Conservation (phyloP, 2,797 vertebrate species). For the Ceyx erithaca region DNA sequence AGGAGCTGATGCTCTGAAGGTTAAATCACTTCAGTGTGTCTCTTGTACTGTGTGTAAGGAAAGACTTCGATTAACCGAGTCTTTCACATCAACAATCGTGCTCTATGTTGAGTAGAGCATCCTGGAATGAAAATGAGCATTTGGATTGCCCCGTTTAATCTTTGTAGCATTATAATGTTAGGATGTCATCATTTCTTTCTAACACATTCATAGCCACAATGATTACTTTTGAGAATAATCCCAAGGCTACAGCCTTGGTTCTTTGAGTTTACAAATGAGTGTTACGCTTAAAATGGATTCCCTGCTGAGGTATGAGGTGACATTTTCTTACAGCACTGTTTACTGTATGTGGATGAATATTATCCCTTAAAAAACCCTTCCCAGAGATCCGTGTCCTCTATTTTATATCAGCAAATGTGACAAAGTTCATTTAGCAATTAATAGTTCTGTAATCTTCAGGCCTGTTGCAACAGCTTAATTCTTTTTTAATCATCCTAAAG, state of each 20-base stretch:
- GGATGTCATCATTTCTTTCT: constrained; percentile 1
- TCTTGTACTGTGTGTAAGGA: constrained; percentile 46
- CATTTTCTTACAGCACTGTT: not conserved
- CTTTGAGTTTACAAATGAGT: not conserved
- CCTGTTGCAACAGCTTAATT: not conserved
- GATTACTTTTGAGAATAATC: constrained; percentile 15
- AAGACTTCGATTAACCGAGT: constrained; percentile 57
- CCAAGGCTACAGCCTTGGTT: not conserved
- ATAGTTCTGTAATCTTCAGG: not conserved
- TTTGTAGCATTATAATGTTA: constrained; percentile 15
- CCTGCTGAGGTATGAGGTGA: not conserved
- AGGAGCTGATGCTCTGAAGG: constrained; percentile 55
- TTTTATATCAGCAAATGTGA: not conserved
- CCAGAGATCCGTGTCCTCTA: not conserved
- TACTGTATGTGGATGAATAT: not conserved
- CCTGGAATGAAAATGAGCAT: constrained; percentile 44
- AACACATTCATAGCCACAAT: not conserved
- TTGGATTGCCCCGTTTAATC: constrained; percentile 18
- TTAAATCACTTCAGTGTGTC: constrained; percentile 48
- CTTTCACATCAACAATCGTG: constrained; percentile 46
- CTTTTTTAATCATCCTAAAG: not conserved
- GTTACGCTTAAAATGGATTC: not conserved
- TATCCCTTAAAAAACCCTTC: not conserved
- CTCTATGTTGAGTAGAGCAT: not conserved
- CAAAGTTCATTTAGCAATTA: not conserved